Percentiles rank a stretch among this genome's conserved stretches.
Conservation (phyloP, 2,888 invertebrate species). For the Antheraea yamamai region DNA sequence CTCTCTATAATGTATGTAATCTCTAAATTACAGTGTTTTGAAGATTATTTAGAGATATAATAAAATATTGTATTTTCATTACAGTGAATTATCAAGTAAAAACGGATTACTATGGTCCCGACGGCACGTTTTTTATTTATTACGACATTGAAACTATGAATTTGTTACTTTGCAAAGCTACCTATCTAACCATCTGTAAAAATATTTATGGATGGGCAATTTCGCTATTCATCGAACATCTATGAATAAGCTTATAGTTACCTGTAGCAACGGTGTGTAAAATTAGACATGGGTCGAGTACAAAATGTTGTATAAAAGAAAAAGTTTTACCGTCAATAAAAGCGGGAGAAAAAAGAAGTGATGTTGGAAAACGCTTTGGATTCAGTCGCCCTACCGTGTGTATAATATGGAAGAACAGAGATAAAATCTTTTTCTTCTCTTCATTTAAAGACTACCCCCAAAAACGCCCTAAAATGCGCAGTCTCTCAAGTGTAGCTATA, state of each 20-base stretch:
- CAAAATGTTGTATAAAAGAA: not conserved
- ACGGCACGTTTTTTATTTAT: slow-evolving; percentile 32
- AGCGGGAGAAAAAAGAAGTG: no score
- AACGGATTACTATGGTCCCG: slow-evolving; percentile 41
- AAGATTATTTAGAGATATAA: slow-evolving; percentile 45
- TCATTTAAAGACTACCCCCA: no score
- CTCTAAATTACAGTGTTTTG: slow-evolving; percentile 35
- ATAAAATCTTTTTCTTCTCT: no score
- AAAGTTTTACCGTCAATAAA: no score
- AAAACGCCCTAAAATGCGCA: no score
- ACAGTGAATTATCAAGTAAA: slow-evolving; percentile 28
- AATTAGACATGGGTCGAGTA: slow-evolving; percentile 9
- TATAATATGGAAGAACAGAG: no score
- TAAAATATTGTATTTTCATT: slow-evolving; percentile 46
- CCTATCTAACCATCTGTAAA: slow-evolving; percentile 73
- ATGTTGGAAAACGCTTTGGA: no score
- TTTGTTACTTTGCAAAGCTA: slow-evolving; percentile 63
- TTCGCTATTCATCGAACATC: slow-evolving; percentile 37
- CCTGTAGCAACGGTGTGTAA: slow-evolving; percentile 1
- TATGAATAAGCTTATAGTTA: slow-evolving; percentile 30
- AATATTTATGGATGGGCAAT: slow-evolving; percentile 56
- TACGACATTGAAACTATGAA: slow-evolving; percentile 46
- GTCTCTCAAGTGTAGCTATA: no score
- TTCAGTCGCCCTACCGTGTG: no score
- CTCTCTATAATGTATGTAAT: not conserved